phyloP scores from a whole-genome alignment of 2,797 vertebrate species.

The Sebastes flavidus region DNA sequence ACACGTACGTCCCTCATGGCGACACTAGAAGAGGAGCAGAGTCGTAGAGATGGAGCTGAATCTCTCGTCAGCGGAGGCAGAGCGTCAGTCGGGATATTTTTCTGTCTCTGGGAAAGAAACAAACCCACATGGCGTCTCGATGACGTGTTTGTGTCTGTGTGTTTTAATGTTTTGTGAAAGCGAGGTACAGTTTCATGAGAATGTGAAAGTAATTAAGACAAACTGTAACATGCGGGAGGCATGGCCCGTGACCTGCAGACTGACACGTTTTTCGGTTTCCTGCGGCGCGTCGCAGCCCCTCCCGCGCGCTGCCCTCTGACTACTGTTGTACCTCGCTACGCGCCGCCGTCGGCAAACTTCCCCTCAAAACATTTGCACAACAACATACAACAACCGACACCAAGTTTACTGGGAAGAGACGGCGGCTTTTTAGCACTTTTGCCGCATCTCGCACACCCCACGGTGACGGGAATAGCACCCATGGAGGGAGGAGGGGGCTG shows the following conservation, averaged over 20 bases:
- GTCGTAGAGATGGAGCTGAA: background rate
- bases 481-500: constrained; percentile 47
- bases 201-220: constrained; percentile 46
- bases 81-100: background rate
- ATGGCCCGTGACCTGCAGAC: constrained; percentile 40
- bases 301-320: constrained; percentile 37
- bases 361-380: constrained; percentile 70
- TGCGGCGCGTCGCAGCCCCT: background rate
- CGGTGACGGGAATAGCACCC: constrained; percentile 65
- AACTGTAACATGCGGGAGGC: constrained; percentile 37
- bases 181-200: constrained; percentile 7
- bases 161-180: constrained; percentile 29
- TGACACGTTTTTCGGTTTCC: constrained; percentile 21
- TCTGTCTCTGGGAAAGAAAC: background rate
- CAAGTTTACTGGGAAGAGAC: constrained; percentile 55
- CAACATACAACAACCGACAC: constrained; percentile 50
- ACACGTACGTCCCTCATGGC: too few relatives aligned
- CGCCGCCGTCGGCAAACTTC: constrained; percentile 57
- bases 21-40: background rate
- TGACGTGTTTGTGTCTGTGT: constrained; percentile 14
- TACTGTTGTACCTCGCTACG: constrained; percentile 57
- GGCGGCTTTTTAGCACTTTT: constrained; percentile 63
- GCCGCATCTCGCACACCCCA: constrained; percentile 47
- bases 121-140: background rate
- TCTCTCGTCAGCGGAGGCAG: background rate